Conservation (phyloP, 37 sponge, comb jelly and placozoan genomes). For the Mnemiopsis leidyi region DNA sequence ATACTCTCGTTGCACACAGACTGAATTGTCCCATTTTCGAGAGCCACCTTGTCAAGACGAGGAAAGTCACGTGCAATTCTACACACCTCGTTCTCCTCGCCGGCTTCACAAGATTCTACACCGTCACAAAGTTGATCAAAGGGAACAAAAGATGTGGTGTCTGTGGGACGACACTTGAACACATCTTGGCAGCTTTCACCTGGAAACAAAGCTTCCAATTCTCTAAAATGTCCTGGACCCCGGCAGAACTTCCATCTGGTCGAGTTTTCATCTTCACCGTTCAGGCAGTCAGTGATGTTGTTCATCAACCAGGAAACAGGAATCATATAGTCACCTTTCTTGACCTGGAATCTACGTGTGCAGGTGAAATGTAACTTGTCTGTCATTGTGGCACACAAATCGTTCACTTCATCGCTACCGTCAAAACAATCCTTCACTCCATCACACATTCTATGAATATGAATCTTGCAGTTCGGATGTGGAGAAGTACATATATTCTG, state of each 20-base stretch:
- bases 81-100: slow-evolving; percentile 17
- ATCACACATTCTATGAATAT: not conserved
- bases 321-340: not conserved
- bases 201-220: too few species aligned
- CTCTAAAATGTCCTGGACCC: too few species aligned
- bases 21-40: not conserved
- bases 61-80: not conserved
- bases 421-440: slow-evolving; percentile 4
- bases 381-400: not conserved
- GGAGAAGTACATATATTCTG: not conserved
- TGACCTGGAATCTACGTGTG: not conserved
- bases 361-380: not conserved
- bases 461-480: not conserved
- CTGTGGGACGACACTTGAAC: not conserved
- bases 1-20: not conserved
- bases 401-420: not conserved
- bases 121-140: slow-evolving; percentile 46
- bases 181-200: not conserved
- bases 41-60: not conserved
- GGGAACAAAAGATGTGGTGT: not conserved
- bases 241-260: not conserved
- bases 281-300: not conserved
- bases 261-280: not conserved
- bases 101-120: not conserved
- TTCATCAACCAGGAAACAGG: slow-evolving; percentile 18